Percentiles rank a stretch among this genome's conserved stretches.
These are phyloP conservation scores for Parelbella ahira DNA, from an alignment of 2,888 invertebrate genomes.

Conservation along the genomic window DNA sequence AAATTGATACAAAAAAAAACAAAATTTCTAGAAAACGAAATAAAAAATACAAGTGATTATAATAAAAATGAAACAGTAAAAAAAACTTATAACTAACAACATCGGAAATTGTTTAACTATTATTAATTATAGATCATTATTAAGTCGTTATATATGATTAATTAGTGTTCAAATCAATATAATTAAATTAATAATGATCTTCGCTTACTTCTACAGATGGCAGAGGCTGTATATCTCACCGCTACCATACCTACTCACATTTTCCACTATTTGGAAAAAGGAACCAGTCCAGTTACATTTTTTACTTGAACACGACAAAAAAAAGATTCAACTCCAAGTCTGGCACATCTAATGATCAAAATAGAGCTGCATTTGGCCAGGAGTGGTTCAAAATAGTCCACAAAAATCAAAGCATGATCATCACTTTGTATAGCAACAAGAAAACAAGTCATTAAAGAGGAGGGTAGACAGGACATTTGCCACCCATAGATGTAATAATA, in stretches of 20 bases:
- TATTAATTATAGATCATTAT: constrained; percentile 10
- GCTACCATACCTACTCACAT: constrained; percentile 29
- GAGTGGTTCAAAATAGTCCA: no score
- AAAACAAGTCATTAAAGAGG: no score
- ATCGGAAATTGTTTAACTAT: constrained; percentile 6
- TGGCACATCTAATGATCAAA: no score
- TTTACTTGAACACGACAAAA: no score
- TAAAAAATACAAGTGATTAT: constrained; percentile 7
- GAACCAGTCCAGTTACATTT: no score
- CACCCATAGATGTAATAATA: no score
- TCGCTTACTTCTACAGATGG: constrained; percentile 17
- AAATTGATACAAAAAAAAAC: constrained; percentile 15
- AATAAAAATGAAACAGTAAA: constrained; percentile 15
- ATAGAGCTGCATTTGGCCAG: no score
- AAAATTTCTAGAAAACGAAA: constrained; percentile 2
- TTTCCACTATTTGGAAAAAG: constrained; percentile 18
- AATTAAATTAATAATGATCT: constrained; percentile 12
- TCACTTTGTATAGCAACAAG: no score
- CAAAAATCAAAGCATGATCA: no score
- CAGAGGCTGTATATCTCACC: constrained; percentile 16
- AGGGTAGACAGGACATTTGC: no score
- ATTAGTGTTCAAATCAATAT: no score
- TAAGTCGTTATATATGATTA: not conserved
- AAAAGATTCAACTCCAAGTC: no score
- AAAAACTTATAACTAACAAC: constrained; percentile 20